phyloP scores from a whole-genome alignment of 2,888 invertebrate species.

The Stenodera caucasica region DNA sequence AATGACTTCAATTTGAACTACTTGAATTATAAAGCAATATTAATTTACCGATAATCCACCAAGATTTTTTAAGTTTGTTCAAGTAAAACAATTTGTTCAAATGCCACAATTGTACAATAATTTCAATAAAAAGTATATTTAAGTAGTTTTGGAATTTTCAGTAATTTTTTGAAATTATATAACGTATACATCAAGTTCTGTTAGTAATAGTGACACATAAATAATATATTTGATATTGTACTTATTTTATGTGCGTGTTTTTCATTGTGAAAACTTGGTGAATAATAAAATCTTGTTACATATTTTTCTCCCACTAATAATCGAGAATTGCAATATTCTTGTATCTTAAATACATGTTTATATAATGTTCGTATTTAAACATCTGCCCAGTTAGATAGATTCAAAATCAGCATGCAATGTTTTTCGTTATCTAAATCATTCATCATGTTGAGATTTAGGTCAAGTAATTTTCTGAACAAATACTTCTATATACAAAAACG shows the following conservation, averaged over 20 bases:
- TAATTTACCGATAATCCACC: neutral
- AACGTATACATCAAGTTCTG: neutral
- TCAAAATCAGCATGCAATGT: slow-evolving; percentile 37
- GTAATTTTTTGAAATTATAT: neutral
- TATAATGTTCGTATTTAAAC: slow-evolving; percentile 10
- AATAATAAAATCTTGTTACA: neutral
- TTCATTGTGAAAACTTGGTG: neutral
- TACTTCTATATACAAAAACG: slow-evolving; percentile 25
- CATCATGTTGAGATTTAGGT: slow-evolving; percentile 36
- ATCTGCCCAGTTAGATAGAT: slow-evolving; percentile 34
- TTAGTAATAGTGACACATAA: neutral
- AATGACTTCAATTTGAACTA: neutral
- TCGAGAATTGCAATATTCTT: neutral
- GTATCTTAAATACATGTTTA: neutral
- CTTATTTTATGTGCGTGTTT: neutral
- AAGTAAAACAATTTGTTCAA: too few species aligned
- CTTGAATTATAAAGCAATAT: neutral
- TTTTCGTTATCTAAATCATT: slow-evolving; percentile 33
- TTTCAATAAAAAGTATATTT: neutral
- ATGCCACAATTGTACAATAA: too few species aligned
- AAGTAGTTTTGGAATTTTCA: neutral
- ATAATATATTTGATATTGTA: neutral
- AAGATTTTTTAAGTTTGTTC: neutral
- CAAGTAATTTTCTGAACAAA: slow-evolving; percentile 31
- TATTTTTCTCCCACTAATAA: neutral